phyloP scores from a whole-genome alignment of 2,888 invertebrate genomes.

The Macaria liturata region DNA sequence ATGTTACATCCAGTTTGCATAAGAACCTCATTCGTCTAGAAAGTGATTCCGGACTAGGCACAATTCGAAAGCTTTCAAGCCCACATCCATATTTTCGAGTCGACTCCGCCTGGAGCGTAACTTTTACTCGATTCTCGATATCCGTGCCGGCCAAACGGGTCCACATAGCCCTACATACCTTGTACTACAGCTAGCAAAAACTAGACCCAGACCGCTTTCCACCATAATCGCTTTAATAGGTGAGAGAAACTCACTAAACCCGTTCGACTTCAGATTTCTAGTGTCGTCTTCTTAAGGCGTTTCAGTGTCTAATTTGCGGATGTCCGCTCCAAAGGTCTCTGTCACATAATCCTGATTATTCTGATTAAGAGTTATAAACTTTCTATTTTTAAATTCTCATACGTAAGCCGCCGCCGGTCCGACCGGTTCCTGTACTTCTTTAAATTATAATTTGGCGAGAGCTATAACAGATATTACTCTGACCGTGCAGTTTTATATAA shows the following conservation, averaged over 20 bases:
- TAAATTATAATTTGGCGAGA: conserved; percentile 61
- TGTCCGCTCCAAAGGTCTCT: conserved; percentile 48
- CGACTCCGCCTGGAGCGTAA: conserved; percentile 70
- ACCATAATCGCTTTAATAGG: conserved; percentile 75
- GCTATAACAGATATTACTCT: conserved; percentile 46
- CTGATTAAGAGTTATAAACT: conserved; percentile 42
- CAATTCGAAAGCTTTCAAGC: conserved; percentile 72
- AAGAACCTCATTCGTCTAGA: conserved; percentile 72
- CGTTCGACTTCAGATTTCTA: conserved; percentile 63
- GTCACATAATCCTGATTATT: conserved; percentile 30
- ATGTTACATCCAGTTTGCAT: conserved; percentile 76
- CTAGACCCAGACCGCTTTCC: conserved; percentile 75
- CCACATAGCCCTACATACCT: conserved; percentile 60
- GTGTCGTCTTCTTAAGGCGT: conserved; percentile 53
- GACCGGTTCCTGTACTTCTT: conserved; percentile 52
- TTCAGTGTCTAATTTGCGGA: conserved; percentile 45
- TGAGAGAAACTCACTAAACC: conserved; percentile 72
- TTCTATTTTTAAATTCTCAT: conserved; percentile 66
- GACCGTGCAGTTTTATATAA: conserved; percentile 59
- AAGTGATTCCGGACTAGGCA: conserved; percentile 68
- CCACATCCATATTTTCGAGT: conserved; percentile 73
- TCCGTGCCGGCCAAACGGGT: conserved; percentile 62
- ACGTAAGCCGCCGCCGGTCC: conserved; percentile 30
- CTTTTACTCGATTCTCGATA: conserved; percentile 70
- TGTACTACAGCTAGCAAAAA: conserved; percentile 73